A percentile compares a stretch with the other conserved stretches of the same genome.
Evolutionary conservation across 2,113 vertebrate genomes (phyloP).

Genomic region (Ramphastos sulfuratus): DNA sequence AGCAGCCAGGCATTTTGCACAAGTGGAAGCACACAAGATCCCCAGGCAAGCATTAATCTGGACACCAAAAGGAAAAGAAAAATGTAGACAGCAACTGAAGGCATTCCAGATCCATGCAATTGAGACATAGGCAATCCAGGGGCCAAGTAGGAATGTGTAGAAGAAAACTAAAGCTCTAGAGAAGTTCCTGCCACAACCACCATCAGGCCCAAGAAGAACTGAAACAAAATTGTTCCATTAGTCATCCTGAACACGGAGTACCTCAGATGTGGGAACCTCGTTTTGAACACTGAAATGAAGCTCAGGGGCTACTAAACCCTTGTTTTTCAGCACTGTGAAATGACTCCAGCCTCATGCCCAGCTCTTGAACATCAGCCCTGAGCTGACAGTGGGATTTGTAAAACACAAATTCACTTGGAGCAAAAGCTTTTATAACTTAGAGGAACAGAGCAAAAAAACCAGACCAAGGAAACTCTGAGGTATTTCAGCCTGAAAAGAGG

Average conservation of each 20-base stretch:
- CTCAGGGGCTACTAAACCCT: not conserved
- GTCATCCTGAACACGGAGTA: not conserved
- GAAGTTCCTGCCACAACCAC: not conserved
- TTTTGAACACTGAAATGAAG: not conserved
- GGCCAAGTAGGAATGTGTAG: not conserved
- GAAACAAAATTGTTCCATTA: slow-evolving; percentile 1
- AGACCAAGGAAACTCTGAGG: not conserved
- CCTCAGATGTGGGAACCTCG: not conserved
- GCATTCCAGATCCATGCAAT: not conserved
- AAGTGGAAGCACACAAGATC: slow-evolving; percentile 13
- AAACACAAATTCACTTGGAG: not conserved
- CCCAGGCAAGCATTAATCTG: not conserved
- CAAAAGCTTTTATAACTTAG: too few species aligned
- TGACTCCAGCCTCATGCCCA: not conserved
- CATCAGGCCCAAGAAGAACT: not conserved
- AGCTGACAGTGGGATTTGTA: not conserved
- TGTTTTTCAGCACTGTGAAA: not conserved
- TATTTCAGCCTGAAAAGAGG: not conserved
- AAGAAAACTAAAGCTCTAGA: not conserved
- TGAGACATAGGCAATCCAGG: fast-evolving
- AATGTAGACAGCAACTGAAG: not conserved
- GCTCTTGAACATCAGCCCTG: not conserved
- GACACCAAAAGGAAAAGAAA: slow-evolving; percentile 32
- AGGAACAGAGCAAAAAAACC: not conserved
- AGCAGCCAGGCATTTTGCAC: slow-evolving; percentile 4